These are phyloP conservation scores for Vandiemenella viatica DNA, from an alignment of 2,888 invertebrate species.

Conservation along the genomic window DNA sequence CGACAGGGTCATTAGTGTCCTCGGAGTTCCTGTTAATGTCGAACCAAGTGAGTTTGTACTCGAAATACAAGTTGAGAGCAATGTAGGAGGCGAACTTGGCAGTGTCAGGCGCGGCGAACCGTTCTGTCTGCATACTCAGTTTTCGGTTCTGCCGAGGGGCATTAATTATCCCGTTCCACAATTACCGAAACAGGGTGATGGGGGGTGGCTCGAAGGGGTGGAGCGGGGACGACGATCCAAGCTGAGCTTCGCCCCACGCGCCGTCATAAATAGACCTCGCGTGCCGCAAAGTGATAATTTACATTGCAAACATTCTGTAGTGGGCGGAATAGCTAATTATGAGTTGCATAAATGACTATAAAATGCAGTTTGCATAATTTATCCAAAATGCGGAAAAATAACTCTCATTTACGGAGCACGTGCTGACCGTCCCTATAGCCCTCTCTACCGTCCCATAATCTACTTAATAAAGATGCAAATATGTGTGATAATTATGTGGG, in stretches of 20 bases:
- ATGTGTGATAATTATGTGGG: no score
- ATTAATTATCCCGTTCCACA: not conserved
- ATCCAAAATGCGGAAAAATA: not conserved
- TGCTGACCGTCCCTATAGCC: not conserved
- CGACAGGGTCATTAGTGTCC: no score
- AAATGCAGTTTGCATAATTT: not conserved
- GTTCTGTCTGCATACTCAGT: no score
- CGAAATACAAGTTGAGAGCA: no score
- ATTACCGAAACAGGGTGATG: not conserved
- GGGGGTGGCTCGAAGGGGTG: no score
- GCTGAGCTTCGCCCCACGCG: not conserved
- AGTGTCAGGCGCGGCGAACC: no score
- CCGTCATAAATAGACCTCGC: not conserved
- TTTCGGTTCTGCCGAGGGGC: not conserved
- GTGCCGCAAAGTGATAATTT: not conserved
- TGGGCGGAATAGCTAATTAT: not conserved
- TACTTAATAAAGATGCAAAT: no score
- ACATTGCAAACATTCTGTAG: not conserved
- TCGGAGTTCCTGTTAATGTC: no score
- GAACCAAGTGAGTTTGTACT: no score
- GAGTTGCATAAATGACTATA: not conserved
- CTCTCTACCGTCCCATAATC: not conserved
- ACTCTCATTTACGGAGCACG: not conserved
- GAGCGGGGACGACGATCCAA: no score
- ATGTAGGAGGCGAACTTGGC: no score